Evolutionary conservation across 2,113 vertebrate species (phyloP).

Genomic region (Myotis brandtii): DNA sequence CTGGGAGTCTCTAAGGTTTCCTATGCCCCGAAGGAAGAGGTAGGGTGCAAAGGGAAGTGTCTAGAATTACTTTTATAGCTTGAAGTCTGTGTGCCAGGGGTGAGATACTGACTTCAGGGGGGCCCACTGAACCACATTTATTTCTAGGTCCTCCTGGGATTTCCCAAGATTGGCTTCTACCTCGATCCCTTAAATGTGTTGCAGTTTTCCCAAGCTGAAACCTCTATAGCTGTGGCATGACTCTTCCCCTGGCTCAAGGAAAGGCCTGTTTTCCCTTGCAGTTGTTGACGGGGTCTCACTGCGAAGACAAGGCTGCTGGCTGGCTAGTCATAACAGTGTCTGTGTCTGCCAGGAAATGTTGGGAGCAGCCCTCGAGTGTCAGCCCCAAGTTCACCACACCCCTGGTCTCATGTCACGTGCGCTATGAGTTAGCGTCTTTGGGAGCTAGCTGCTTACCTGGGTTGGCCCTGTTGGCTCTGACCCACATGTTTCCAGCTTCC

Average conservation of each 20-base stretch:
- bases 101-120: not conserved
- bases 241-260: not conserved
- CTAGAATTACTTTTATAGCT: not conserved
- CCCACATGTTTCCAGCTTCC: not conserved
- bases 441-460: not conserved
- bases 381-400: not conserved
- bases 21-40: not conserved
- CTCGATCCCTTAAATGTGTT: not conserved
- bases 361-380: not conserved
- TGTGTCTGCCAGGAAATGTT: not conserved
- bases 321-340: not conserved
- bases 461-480: not conserved
- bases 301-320: not conserved
- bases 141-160: not conserved
- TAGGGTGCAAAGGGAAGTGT: not conserved
- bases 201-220: not conserved
- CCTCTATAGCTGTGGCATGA: not conserved
- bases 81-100: not conserved
- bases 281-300: not conserved
- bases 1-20: not conserved
- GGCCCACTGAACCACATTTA: not conserved
- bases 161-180: not conserved
- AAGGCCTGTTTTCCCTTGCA: not conserved
- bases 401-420: not conserved
- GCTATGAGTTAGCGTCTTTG: not conserved